Evolutionary conservation across 2,888 invertebrate species (phyloP), one percentile per base, ranked within the genome.

Genomic region (Molanna angustata): DNA sequence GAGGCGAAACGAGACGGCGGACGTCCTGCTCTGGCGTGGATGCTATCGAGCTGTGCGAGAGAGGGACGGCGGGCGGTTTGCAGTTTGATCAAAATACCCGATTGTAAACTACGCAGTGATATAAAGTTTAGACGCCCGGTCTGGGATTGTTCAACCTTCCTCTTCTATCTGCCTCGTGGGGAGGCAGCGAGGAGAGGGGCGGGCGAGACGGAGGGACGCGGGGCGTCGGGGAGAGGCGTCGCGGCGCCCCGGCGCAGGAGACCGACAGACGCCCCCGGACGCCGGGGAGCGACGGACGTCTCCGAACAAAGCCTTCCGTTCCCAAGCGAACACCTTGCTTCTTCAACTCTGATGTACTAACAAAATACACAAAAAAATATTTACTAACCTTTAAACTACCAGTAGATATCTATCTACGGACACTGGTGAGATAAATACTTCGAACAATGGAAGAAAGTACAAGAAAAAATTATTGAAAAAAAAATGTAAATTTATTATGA

Each of bases 261-360:
- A 79, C 79, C 75, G 72, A 72, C 78, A 79, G 77, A 78, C 78
- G 77, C 74, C 76, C 71, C 72, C 73, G 65, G 77, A 76, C 67
- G 74, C 68, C 76, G 35, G 48, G 47, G 31, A 40, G 47, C 47
- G 48, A 48, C 40, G 64, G 66, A 62, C 68, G 69, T 67, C 64
- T 67, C 6, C 19, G 4, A 11, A 9, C 4, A 7, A 6, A 4
- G 9, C 3, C 17, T 4, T 18, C 18, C 4, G 16, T 11, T 7
- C 41, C 6, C 4, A 14, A 41, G 11, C 18, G 11, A 11, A 27
- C 7, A 17, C 17, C 35, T 17, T 9, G 21, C 14, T 32, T n/a
- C 45, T 45, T 20, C 32, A 32, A 46, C 33, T 16, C 31, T 33
- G 19, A 49, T 39, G 39, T 43, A 47, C 35, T 52, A 52, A 51